Evolutionary conservation across 2,888 invertebrate genomes (phyloP), one percentile per base, ranked within the genome.

Genomic region (Synanthedon vespiformis): DNA sequence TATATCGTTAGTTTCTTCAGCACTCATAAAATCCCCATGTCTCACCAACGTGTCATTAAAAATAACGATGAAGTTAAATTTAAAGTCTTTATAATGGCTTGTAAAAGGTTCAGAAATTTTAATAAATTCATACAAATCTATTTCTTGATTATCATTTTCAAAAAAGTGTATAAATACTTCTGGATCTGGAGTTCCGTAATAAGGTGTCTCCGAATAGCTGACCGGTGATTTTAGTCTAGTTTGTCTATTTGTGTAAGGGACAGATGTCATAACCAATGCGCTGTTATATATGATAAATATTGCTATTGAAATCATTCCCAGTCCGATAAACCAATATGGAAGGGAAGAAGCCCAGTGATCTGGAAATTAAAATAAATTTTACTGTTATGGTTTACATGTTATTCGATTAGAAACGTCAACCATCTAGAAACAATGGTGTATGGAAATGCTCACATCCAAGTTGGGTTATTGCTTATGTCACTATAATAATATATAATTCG

Each of bases 241-340:
- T 27, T 66, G 61, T 53, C 61, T 68, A 13, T 68, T 56, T 14
- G 62, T 57, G 3, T 67, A 53, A 34, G 81, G 74, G 41, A 77
- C 52, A 51, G 72, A 58, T 41, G 75, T 66, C 51, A 80, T 72
- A 52, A 76, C 67, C 54, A 76, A 63, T 18, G 80, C 56, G 52
- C 67, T 73, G 53, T 80, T 85, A 57, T 85, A 86, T 51, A 83
- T 61, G n/a, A 85, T 60, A 40, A 85, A 77, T 14, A 77, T 71
- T 41, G 70, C 65, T 41, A 87, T 56, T 13, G 70, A 72, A 52
- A 85, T 70, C 80, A 85, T 84, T 41, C 72, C 77, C 59, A 85
- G 58, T 54, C 71, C 78, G 57, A 81, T 65, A 83, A 84, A 86
- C 80, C 77, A 82, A 58, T 78, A 81, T 4, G 67, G 64, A 4